Evolutionary conservation across 2,888 invertebrate species (phyloP).

Genomic region (Stenurella melanura): DNA sequence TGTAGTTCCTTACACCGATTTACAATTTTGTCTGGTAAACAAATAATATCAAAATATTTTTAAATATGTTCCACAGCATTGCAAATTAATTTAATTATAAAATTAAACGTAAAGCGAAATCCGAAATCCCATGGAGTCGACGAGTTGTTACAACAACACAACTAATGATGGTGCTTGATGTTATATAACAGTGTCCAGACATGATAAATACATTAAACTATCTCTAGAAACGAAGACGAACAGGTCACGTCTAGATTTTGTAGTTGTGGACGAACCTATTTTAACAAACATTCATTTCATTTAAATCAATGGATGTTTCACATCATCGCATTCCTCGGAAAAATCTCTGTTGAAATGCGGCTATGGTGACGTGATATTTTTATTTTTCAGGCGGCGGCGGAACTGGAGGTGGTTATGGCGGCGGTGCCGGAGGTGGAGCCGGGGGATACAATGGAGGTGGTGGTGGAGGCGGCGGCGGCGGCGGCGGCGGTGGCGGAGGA

Average conservation of each 20-base stretch:
- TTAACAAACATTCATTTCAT: conserved; percentile 17
- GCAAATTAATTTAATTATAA: not conserved
- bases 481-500: conserved; percentile 42
- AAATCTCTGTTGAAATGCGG: not conserved
- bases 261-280: not conserved
- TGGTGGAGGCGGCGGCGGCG: conserved; percentile 41
- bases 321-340: not conserved
- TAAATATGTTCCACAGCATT: not conserved
- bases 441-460: conserved; percentile 44
- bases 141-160: not conserved
- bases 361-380: not conserved
- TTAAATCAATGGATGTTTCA: not conserved
- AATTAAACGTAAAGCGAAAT: not conserved
- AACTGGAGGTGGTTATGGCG: conserved; percentile 1
- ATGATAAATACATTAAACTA: conserved; percentile 31
- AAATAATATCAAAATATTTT: not conserved
- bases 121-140: not conserved
- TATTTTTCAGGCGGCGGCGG: conserved; percentile 7
- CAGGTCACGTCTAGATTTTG: conserved; percentile 19
- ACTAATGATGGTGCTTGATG: not conserved
- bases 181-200: conserved; percentile 20
- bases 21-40: too few relatives aligned
- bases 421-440: conserved; percentile 33
- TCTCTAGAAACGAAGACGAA: conserved; percentile 13
- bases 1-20: too few relatives aligned